Conservation (phyloP, 2,797 vertebrate genomes). For the Phataginus tetradactyla region DNA sequence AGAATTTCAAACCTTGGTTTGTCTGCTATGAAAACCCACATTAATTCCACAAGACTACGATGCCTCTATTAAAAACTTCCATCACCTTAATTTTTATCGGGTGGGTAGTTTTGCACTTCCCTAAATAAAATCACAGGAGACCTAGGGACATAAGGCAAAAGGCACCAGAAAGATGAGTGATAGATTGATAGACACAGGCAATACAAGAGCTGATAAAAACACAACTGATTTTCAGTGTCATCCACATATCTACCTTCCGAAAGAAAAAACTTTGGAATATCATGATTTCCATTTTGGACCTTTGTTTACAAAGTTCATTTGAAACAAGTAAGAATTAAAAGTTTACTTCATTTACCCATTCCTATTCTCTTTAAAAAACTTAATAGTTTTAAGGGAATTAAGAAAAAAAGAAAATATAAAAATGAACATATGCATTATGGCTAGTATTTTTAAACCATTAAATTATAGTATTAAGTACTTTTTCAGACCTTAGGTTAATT, state of each 20-base stretch:
- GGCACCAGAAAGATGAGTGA: slow-evolving; percentile 42
- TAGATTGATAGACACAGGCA: not conserved
- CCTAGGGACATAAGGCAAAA: slow-evolving; percentile 46
- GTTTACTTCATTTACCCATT: slow-evolving; percentile 39
- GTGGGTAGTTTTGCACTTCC: not conserved
- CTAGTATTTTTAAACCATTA: slow-evolving; percentile 35
- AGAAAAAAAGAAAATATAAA: slow-evolving; percentile 24
- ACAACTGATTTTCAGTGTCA: not conserved
- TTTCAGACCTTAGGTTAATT: slow-evolving; percentile 37
- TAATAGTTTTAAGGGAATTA: slow-evolving; percentile 32
- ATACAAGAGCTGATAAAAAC: slow-evolving; percentile 15
- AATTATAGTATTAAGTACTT: not conserved
- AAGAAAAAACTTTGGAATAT: not conserved
- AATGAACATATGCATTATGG: not conserved
- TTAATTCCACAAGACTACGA: not conserved
- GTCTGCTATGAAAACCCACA: slow-evolving; percentile 23
- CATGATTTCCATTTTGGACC: not conserved
- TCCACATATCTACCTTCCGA: not conserved
- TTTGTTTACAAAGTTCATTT: not conserved
- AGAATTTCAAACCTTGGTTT: not conserved
- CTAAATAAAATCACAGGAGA: slow-evolving; percentile 53
- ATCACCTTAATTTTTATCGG: not conserved
- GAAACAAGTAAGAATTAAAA: slow-evolving; percentile 34
- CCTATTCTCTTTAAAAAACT: slow-evolving; percentile 11
- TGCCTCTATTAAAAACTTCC: not conserved